Base-by-base conservation (phyloP, 1,140 invertebrate species). In the Tribolium castaneum region DNA sequence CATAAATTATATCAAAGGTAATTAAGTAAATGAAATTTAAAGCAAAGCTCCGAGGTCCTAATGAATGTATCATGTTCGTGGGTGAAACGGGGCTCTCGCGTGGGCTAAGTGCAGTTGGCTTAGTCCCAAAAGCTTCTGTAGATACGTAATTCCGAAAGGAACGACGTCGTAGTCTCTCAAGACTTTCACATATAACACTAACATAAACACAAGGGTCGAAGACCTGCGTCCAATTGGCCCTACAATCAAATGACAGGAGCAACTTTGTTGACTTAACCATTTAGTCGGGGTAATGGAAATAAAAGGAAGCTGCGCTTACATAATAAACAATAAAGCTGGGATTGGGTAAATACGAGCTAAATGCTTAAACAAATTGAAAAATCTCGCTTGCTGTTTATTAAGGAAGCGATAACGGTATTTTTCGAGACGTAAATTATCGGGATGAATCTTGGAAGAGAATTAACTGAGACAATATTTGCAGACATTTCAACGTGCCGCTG, bases 21-120 rank as follows among this genome's bases (percentile, higher is more conserved):
- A 66, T 66, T 66, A 66, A 66, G 59, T 66, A 66, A 59, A 66
- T 35, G 59, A 66, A 66, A 66, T 66, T 59, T 66, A 66, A 35
- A 66, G 59, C 59, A 35, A 35, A 30, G 10, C 59, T 66, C 9
- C 25, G 9, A 66, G 59, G 25, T 66, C 25, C 30, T 66, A 66
- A 66, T 66, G 59, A 66, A 66, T 14, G 59, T 66, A 66, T 66
- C 59, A 35, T 66, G 59, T 66, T 66, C 19, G 54, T 59, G 54
- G 54, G 59, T 66, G 30, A 19, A 30, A 35, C 2, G 13, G 9
- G 22, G 25, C 1, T 25, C 54, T 59, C 54, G 19, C 14, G 5
- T 59, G 54, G 54, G 54, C 16, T 25, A 59, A 59, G 59, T 35
- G 59, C 59, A 66, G 25, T 66, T 66, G 59, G 59, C 59, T 34